phyloP scores from a whole-genome alignment of 1,140 invertebrate genomes.

The Bacillus rossius region DNA sequence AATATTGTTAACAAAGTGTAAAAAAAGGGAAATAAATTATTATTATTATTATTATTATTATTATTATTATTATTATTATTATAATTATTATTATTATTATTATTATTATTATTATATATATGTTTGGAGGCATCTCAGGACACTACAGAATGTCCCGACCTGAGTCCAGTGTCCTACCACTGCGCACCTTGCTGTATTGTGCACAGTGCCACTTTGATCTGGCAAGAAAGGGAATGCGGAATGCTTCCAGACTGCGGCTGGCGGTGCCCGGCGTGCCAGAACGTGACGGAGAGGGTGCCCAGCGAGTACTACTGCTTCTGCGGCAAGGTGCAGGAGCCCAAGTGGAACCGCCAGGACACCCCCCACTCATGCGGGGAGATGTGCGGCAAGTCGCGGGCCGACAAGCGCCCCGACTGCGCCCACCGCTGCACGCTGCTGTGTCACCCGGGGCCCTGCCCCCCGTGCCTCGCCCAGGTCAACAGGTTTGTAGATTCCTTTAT shows the following conservation, averaged over 20 bases:
- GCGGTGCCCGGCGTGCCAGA: constrained; percentile 91
- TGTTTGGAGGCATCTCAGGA: too few relatives aligned
- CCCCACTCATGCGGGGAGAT: constrained; percentile 88
- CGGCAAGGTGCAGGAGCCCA: constrained; percentile 65
- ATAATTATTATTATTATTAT: too few relatives aligned
- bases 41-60: too few relatives aligned
- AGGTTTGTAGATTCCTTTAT: constrained; percentile 32
- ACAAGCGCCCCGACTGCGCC: constrained; percentile 52
- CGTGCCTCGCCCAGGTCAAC: constrained; percentile 58
- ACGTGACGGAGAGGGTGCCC: constrained; percentile 59
- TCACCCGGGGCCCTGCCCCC: constrained; percentile 86
- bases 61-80: too few relatives aligned
- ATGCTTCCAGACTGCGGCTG: constrained; percentile 58
- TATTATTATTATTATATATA: too few relatives aligned
- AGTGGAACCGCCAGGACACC: constrained; percentile 63
- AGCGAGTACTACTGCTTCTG: constrained; percentile 78
- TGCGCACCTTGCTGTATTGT: too few relatives aligned
- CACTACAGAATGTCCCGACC: too few relatives aligned
- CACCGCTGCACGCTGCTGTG: constrained; percentile 85
- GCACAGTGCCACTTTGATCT: too few relatives aligned
- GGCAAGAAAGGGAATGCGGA: too few relatives aligned
- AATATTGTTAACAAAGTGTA: too few relatives aligned
- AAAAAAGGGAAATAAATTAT: too few relatives aligned
- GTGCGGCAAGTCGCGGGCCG: constrained; percentile 56
- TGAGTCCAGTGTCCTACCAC: too few relatives aligned